Conservation (phyloP, 2,797 vertebrate genomes). For the Manis crassicaudata region DNA sequence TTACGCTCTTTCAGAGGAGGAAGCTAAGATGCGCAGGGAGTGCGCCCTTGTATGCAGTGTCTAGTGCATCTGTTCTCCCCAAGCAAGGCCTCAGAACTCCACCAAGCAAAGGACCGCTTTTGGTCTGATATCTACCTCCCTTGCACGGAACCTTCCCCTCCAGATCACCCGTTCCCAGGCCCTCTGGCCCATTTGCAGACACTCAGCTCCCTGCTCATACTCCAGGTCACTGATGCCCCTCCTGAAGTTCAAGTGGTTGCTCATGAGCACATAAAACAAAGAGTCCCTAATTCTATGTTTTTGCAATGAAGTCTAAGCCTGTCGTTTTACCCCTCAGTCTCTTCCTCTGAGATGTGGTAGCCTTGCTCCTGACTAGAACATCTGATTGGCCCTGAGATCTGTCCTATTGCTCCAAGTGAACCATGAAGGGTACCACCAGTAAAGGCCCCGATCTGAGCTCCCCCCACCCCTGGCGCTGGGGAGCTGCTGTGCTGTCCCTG, state of each 20-base stretch:
- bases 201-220: neutral
- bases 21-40: neutral
- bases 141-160: neutral
- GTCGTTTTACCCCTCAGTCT: slow-evolving; percentile 1
- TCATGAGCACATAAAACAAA: neutral
- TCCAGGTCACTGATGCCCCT: neutral
- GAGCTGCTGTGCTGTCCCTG: too few relatives aligned
- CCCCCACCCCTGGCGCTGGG: too few relatives aligned
- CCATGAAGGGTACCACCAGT: neutral
- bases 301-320: slow-evolving; percentile 22
- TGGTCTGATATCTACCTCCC: neutral
- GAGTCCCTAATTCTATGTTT: neutral
- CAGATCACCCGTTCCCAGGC: neutral
- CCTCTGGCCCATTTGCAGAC: neutral
- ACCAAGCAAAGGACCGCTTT: neutral
- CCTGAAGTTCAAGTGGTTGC: neutral
- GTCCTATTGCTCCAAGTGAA: neutral
- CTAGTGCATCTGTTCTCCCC: neutral
- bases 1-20: neutral
- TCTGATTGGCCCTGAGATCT: neutral
- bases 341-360: neutral
- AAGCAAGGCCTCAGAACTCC: neutral
- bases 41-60: neutral
- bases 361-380: neutral
- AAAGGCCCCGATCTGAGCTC: too few relatives aligned